These are phyloP conservation scores for Eilema caniola DNA, from an alignment of 2,888 invertebrate genomes.

Conservation along the genomic window DNA sequence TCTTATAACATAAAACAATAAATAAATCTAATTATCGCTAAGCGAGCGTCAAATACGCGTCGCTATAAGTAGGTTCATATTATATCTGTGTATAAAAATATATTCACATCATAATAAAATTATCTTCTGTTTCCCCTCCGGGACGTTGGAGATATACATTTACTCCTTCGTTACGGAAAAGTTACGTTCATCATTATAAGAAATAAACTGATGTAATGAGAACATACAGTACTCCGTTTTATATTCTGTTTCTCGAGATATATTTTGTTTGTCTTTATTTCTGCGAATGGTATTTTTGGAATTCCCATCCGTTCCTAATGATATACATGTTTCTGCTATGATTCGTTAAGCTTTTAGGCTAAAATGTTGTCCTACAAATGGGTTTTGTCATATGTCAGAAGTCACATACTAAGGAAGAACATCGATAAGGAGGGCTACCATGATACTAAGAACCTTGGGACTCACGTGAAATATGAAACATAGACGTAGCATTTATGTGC, in stretches of 20 bases:
- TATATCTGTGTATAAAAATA: neutral
- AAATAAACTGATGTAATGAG: constrained; percentile 4
- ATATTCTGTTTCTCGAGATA: constrained; percentile 1
- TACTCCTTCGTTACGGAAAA: neutral
- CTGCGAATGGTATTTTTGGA: neutral
- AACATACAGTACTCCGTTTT: constrained; percentile 2
- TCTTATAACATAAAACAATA: neutral
- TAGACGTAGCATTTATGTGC: too few species aligned
- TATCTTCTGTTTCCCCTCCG: neutral
- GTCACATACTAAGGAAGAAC: too few species aligned
- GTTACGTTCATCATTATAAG: constrained; percentile 2
- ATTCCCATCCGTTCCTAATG: neutral
- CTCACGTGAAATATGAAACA: too few species aligned
- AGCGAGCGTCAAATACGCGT: neutral
- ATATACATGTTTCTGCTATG: neutral
- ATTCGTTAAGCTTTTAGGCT: neutral
- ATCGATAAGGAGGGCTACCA: too few species aligned
- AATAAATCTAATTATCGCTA: neutral
- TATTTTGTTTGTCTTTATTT: constrained; percentile 2
- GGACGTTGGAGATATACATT: neutral
- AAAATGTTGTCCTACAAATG: neutral
- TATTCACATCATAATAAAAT: neutral
- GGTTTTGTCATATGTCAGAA: neutral
- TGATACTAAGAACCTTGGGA: too few species aligned
- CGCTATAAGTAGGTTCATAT: neutral